These are phyloP conservation scores for Salticus scenicus DNA, from an alignment of 2,888 invertebrate genomes.

Conservation along the genomic window DNA sequence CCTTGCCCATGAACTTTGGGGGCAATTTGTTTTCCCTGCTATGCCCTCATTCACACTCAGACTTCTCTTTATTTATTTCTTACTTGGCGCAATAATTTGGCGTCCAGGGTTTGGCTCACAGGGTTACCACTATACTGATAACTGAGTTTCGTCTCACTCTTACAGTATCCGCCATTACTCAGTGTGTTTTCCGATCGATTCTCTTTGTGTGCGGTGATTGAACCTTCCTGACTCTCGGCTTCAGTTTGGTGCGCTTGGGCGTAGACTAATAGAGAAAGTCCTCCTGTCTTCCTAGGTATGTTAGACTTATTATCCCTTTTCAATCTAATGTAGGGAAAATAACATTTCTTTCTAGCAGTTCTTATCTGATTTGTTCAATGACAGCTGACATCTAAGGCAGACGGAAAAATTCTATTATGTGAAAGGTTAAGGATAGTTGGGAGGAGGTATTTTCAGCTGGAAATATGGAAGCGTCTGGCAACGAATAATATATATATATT, in stretches of 20 bases:
- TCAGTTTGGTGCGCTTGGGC: neutral
- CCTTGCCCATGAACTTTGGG: too few species aligned
- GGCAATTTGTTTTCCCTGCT: neutral
- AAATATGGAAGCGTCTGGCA: too few species aligned
- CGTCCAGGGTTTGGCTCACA: neutral
- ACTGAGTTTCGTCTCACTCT: conserved; percentile 3
- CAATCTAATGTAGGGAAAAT: neutral
- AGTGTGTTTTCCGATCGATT: conserved; percentile 16
- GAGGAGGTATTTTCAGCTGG: too few species aligned
- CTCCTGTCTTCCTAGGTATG: conserved; percentile 5
- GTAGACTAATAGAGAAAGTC: neutral
- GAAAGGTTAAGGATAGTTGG: too few species aligned
- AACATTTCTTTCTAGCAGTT: neutral
- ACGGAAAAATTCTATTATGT: too few species aligned
- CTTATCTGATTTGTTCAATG: too few species aligned
- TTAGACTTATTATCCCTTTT: neutral
- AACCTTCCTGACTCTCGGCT: neutral
- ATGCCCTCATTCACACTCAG: neutral
- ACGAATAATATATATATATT: too few species aligned
- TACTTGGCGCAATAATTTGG: neutral
- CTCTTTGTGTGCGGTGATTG: conserved; percentile 26
- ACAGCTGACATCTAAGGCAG: too few species aligned
- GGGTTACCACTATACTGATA: neutral
- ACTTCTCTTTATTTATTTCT: too few species aligned
- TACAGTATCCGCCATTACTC: conserved; percentile 10